Evolutionary conservation across 1,140 invertebrate species (phyloP).

Genomic region (Cyphomyrmex costatus): DNA sequence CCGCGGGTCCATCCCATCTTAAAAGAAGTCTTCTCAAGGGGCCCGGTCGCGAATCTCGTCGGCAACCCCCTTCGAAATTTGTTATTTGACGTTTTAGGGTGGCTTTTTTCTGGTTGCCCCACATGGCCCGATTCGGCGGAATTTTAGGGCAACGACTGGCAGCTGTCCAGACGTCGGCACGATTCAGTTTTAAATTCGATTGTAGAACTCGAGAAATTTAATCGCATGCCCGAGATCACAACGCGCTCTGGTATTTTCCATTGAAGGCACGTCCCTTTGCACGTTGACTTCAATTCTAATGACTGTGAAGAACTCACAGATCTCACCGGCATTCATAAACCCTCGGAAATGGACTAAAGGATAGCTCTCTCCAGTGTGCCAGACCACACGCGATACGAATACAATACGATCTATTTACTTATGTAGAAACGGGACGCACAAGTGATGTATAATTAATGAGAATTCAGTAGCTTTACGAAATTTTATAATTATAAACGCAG

Average conservation of each 20-base stretch:
- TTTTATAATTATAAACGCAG: neutral
- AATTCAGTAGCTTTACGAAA: neutral
- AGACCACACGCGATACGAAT: conserved; percentile 35
- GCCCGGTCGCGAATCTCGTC: conserved; percentile 69
- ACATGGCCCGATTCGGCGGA: conserved; percentile 28
- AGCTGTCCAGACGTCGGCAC: conserved; percentile 69
- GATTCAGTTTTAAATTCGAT: conserved; percentile 66
- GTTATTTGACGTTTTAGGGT: conserved; percentile 70
- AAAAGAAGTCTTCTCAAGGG: conserved; percentile 63
- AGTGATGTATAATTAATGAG: conserved; percentile 5
- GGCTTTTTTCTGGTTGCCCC: conserved; percentile 29
- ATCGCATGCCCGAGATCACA: conserved; percentile 23
- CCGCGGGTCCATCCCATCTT: conserved; percentile 62
- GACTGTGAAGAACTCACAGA: conserved; percentile 19
- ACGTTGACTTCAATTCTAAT: conserved; percentile 34
- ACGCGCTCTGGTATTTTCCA: neutral
- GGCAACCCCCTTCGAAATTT: conserved; percentile 71
- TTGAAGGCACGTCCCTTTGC: conserved; percentile 5
- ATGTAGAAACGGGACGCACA: neutral
- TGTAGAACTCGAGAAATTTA: conserved; percentile 59
- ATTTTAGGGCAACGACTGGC: conserved; percentile 52
- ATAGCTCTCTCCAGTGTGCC: neutral
- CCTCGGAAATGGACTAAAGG: neutral
- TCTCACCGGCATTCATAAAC: conserved; percentile 14
- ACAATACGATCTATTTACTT: conserved; percentile 45